Percentiles rank a stretch among this genome's conserved stretches.
Evolutionary conservation across 2,888 invertebrate genomes (phyloP).

Genomic region (Mesoligia furuncula): DNA sequence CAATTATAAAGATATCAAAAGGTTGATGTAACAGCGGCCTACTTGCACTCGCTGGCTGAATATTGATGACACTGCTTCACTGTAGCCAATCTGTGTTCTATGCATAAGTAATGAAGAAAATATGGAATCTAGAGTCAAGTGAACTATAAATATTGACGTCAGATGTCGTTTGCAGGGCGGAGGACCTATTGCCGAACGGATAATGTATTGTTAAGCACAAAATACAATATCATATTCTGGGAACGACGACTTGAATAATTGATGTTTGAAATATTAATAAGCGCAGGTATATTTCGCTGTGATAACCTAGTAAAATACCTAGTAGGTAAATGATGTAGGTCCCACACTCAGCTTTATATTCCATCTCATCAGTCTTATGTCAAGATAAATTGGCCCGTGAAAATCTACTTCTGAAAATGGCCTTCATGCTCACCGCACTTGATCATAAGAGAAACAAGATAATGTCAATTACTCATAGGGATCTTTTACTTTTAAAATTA

Average conservation of each 20-base stretch:
- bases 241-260: constrained; percentile 24
- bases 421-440: no score
- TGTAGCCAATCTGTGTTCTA: constrained; percentile 88
- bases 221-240: constrained; percentile 49
- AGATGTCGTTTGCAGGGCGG: constrained; percentile 67
- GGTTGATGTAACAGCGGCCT: constrained; percentile 73
- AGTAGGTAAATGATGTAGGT: neutral
- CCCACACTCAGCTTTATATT: neutral
- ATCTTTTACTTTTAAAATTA: neutral
- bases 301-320: constrained; percentile 3
- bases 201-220: constrained; percentile 50
- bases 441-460: neutral
- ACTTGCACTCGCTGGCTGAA: constrained; percentile 81
- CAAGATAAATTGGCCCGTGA: neutral
- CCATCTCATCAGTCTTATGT: neutral
- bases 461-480: neutral
- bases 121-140: constrained; percentile 83
- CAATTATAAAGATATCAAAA: constrained; percentile 71
- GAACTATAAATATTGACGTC: constrained; percentile 84
- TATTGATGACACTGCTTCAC: constrained; percentile 85
- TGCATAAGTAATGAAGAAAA: constrained; percentile 89
- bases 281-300: neutral
- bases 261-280: constrained; percentile 44
- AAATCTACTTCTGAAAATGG: neutral
- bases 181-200: constrained; percentile 65